Conservation (phyloP, 2,797 vertebrate species). For the Acanthornis magna region DNA sequence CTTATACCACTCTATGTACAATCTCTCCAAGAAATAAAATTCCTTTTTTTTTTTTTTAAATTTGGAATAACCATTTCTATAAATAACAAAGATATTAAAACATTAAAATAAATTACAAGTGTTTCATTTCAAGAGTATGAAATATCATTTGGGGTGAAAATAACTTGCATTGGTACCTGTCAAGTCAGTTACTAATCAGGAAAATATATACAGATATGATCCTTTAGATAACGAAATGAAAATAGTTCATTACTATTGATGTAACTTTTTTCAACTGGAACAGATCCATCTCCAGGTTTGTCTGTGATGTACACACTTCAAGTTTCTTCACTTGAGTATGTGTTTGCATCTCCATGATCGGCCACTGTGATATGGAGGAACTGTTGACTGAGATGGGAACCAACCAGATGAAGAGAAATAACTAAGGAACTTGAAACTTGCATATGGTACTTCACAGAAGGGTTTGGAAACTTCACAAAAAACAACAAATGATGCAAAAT, state of each 20-base stretch:
- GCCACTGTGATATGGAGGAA: not conserved
- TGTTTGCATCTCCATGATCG: not conserved
- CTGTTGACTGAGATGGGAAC: not conserved
- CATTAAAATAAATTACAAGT: not conserved
- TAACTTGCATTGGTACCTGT: not conserved
- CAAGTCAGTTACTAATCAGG: not conserved
- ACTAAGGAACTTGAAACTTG: not conserved
- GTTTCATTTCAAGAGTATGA: not conserved
- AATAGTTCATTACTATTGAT: not conserved
- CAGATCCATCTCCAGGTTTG: not conserved
- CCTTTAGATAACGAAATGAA: not conserved
- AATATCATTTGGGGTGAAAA: not conserved
- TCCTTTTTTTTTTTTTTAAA: not conserved
- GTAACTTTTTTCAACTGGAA: not conserved
- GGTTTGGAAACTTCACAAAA: slow-evolving; percentile 10
- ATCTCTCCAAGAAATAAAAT: not conserved
- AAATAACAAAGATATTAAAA: not conserved
- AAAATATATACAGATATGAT: not conserved
- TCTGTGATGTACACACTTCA: not conserved
- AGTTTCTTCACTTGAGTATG: not conserved
- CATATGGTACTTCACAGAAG: not conserved
- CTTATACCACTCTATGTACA: rapidly evolving
- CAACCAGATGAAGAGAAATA: not conserved
- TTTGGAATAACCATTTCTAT: not conserved
- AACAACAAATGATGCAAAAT: not conserved